Percentiles rank a stretch among this genome's conserved stretches.
phyloP scores from a whole-genome alignment of 2,113 vertebrate species.

The Urocolius indicus region DNA sequence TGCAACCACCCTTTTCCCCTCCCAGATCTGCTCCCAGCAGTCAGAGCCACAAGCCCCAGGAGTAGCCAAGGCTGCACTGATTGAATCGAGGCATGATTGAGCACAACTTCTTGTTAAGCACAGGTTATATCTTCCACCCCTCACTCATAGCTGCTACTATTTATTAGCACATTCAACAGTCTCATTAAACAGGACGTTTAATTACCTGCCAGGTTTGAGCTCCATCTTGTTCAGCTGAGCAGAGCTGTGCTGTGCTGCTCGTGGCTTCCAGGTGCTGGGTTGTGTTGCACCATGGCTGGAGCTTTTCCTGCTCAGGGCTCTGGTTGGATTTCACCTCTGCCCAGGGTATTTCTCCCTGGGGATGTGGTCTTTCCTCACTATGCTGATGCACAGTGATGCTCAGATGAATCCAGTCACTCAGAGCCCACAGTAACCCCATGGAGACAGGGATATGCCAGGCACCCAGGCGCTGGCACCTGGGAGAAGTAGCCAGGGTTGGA shows the following conservation, averaged over 20 bases:
- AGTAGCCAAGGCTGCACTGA: fast-evolving
- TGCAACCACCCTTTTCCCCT: neutral
- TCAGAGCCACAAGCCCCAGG: fast-evolving
- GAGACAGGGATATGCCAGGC: neutral
- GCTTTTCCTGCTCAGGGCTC: neutral
- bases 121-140: neutral
- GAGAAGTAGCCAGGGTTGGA: neutral
- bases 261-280: neutral
- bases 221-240: neutral
- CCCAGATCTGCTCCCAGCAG: neutral
- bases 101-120: neutral
- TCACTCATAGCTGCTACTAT: slow-evolving; percentile 14
- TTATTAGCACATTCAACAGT: slow-evolving; percentile 1
- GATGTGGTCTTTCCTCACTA: neutral
- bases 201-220: slow-evolving; percentile 12
- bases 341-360: neutral
- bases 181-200: slow-evolving; percentile 36
- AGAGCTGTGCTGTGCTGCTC: neutral
- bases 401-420: neutral
- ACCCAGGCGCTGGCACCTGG: fast-evolving
- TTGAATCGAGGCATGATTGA: neutral
- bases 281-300: neutral
- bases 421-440: neutral
- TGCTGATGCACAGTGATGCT: neutral
- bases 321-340: neutral